Evolutionary conservation across 2,888 invertebrate genomes (phyloP).

Genomic region (Frankliniella intonsa): DNA sequence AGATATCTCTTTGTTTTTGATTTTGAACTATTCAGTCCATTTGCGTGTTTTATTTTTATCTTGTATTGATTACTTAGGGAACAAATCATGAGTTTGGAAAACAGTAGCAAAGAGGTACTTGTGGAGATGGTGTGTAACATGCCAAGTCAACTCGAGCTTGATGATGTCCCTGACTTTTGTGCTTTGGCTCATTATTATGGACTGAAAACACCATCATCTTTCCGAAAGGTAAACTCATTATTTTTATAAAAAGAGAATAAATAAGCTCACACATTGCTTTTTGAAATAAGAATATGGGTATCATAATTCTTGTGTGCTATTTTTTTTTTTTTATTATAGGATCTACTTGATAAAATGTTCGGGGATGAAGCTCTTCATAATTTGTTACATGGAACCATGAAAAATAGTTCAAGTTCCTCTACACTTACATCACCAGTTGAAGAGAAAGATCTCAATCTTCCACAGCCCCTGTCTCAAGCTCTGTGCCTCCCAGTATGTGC

Average conservation of each 20-base stretch:
- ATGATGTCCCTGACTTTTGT: slow-evolving; percentile 95
- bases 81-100: slow-evolving; percentile 72
- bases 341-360: slow-evolving; percentile 44
- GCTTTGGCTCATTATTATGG: slow-evolving; percentile 95
- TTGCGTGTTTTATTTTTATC: background rate
- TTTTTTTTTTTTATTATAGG: slow-evolving; percentile 36
- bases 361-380: slow-evolving; percentile 46
- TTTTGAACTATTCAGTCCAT: background rate
- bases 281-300: slow-evolving; percentile 20
- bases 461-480: slow-evolving; percentile 66
- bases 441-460: background rate
- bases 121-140: slow-evolving; percentile 64
- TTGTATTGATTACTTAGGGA: slow-evolving; percentile 52
- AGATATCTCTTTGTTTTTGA: slow-evolving; percentile 33
- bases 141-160: slow-evolving; percentile 83
- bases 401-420: background rate
- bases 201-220: slow-evolving; percentile 86
- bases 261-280: background rate
- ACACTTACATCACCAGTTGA: slow-evolving; percentile 2
- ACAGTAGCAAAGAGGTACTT: slow-evolving; percentile 63
- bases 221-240: slow-evolving; percentile 61
- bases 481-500: slow-evolving; percentile 95
- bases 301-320: background rate
- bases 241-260: background rate
- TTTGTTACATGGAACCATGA: background rate